Base-by-base conservation (phyloP, 2,113 vertebrate species). In the Heliornis fulica region DNA sequence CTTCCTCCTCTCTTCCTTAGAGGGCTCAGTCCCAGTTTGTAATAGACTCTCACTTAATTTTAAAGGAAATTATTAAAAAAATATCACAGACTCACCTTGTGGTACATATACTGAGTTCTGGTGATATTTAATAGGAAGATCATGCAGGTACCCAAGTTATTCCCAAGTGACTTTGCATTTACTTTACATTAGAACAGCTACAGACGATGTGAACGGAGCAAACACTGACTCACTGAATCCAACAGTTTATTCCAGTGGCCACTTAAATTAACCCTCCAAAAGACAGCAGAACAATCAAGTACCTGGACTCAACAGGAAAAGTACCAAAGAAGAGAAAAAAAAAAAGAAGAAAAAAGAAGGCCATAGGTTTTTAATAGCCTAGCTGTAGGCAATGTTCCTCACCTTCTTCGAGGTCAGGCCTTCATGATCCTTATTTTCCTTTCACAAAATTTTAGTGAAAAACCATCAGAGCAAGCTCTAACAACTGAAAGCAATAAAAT, bases 241-340 rank as follows among this genome's bases (percentile, higher is more conserved):
- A 66, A 5, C 9, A 20, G 36, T 82, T 78, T 1, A 40, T 29
- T 61, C 18, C 20, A 0, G 2, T 9, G 28, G 66, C 15, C 0
- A 4, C 41, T 74, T 74, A 41, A 40, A 57, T 31, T 15, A 32
- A 32, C 38, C 2, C 2, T 45, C 21, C 45, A 57, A 54, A 56
- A 54, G 45, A 66, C 40, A 29, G 26, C 19, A 41, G 38, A 48
- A 38, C 54, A 38, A 68, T 15, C 1, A 74, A 69, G 20, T 14
- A 57, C 3, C 12, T 6, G 26, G 18, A 77, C 19, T 65, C 16
- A 28, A 74, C 8, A 48, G 22, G 6, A n/a, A 26, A 76, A 83
- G 14, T 31, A 68, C 23, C 17, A 54, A 66, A 34, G 41, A 26
- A 8, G n/a, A n/a, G n/a, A n/a, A n/a, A n/a, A n/a, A n/a, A n/a